Evolutionary conservation across 92 coral and sea anemone species (phyloP), one percentile per base, ranked within the genome.

Genomic region (Actinernus sp.): DNA sequence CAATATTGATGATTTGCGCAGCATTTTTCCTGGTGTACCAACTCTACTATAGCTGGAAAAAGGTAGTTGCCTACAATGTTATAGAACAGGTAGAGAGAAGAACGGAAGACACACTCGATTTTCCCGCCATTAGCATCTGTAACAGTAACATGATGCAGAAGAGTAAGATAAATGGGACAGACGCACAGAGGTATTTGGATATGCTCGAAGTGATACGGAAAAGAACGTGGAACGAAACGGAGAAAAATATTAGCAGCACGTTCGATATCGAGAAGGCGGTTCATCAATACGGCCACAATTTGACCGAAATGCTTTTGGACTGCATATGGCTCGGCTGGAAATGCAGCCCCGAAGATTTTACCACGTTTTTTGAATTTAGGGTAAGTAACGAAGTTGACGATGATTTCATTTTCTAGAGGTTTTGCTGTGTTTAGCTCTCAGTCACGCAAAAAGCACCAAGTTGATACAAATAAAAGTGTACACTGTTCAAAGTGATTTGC

Each of bases 71-170:
- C 28, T 52, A 49, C 29, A 59, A 49, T 14, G 78, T 60, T 24
- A 59, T 57, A 21, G 54, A 68, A 1, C 53, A 66, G 32, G 68
- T 58, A 37, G 50, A 46, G 11, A 58, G 49, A 10, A 77, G 59
- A 23, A 32, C 67, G 11, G 20, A 21, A 10, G 40, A 82, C 2
- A 13, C 43, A 3, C 71, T 87, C 10, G 34, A 36, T 1, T 87
- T 31, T 53, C 88, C 89, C 1, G 89, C 93, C 12, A 74, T 87
- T 31, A 87, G 85, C 60, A 38, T 87, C 20, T 87, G 93, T 55
- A 87, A 80, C 60, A 64, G 69, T 37, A 87, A 87, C 58, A 82
- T 82, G 85, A 63, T 81, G 85, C 31, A 40, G 40, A 87, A 49
- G 30, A 87, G 85, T 31, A 68, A 58, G 54, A 75, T 87, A 29